A percentile compares a stretch with the other conserved stretches of the same genome.
phyloP scores from a whole-genome alignment of 2,888 invertebrate genomes.

The Xylocampa areola region DNA sequence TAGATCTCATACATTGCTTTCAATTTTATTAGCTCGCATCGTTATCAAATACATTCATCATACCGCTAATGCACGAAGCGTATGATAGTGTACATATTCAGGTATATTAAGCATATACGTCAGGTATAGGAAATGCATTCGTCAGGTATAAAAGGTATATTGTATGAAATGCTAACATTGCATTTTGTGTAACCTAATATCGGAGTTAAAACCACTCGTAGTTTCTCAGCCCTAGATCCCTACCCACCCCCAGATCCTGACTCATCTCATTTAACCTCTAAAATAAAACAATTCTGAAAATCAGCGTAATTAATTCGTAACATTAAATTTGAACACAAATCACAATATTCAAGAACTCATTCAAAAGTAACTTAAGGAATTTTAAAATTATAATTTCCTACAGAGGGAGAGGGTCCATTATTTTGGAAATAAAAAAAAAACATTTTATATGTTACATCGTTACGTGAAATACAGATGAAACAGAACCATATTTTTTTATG shows the following conservation, averaged over 20 bases:
- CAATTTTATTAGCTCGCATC: conserved; percentile 29
- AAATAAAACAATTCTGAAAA: too few species aligned
- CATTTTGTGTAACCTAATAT: too few species aligned
- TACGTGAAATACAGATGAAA: conserved; percentile 69
- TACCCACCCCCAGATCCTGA: too few species aligned
- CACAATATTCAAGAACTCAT: conserved; percentile 48
- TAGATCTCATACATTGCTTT: conserved; percentile 8
- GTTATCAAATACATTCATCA: conserved; percentile 44
- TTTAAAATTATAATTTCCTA: conserved; percentile 57
- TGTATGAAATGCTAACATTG: too few species aligned
- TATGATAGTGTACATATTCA: conserved; percentile 4
- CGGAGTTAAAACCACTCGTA: too few species aligned
- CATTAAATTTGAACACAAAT: conserved; percentile 47
- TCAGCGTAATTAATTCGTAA: conserved; percentile 17
- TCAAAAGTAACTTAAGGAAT: conserved; percentile 54
- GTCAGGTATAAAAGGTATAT: conserved; percentile 22
- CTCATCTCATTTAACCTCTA: too few species aligned
- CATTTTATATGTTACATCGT: conserved; percentile 64
- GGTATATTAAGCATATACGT: conserved; percentile 16
- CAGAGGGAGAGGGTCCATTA: conserved; percentile 44
- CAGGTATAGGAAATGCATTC: background rate
- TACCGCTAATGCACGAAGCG: conserved; percentile 50
- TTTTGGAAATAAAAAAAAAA: conserved; percentile 57
- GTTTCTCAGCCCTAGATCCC: too few species aligned
- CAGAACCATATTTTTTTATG: conserved; percentile 65